A percentile compares a stretch with the other conserved stretches of the same genome.
Conservation (phyloP, 1,140 invertebrate genomes). For the Pemphigus obesinymphae region DNA sequence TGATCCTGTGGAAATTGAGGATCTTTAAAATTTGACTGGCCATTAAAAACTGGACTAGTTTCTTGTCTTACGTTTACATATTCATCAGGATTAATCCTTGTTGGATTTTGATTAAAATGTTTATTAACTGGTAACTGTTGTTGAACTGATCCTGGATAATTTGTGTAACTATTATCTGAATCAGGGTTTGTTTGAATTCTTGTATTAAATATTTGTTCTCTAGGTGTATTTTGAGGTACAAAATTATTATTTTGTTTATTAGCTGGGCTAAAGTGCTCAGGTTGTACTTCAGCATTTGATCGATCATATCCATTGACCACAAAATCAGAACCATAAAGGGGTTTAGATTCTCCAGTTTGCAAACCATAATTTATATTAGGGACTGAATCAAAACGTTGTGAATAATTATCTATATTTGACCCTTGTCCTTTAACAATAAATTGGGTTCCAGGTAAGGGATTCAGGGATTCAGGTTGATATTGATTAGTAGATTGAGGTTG, state of each 20-base stretch:
- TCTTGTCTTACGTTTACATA: not conserved
- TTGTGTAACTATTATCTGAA: not conserved
- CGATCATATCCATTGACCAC: not conserved
- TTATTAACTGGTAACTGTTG: not conserved
- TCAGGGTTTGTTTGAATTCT: not conserved
- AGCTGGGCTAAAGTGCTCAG: not conserved
- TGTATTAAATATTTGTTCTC: not conserved
- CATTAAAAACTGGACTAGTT: not conserved
- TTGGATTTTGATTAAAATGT: not conserved
- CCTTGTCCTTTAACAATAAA: not conserved
- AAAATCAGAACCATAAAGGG: conserved; percentile 1
- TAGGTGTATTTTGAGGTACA: not conserved
- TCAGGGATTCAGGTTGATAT: not conserved
- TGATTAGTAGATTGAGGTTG: not conserved
- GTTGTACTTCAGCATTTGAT: not conserved
- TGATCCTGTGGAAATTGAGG: not conserved
- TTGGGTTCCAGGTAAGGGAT: not conserved
- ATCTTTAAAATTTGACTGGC: not conserved
- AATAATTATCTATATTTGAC: not conserved
- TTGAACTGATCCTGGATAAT: not conserved
- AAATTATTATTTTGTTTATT: not conserved
- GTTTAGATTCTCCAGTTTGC: not conserved
- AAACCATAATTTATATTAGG: not conserved
- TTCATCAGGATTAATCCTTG: not conserved
- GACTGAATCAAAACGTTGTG: not conserved